Evolutionary conservation across 2,797 vertebrate species (phyloP).

Genomic region (Agapornis canus): DNA sequence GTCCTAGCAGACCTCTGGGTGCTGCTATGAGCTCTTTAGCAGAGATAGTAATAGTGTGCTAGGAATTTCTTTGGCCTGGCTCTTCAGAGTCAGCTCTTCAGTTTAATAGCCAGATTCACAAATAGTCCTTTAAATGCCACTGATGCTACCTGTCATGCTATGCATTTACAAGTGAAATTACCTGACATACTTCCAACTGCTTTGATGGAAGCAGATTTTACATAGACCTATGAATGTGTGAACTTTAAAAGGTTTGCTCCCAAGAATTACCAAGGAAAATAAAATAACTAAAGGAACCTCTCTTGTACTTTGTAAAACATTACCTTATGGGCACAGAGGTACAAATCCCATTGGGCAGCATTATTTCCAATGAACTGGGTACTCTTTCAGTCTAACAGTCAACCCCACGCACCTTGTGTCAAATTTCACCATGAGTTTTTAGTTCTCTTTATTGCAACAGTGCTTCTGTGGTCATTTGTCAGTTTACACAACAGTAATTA

Average conservation of each 20-base stretch:
- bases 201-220: background rate
- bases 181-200: background rate
- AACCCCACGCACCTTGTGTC: background rate
- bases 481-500: background rate
- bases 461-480: background rate
- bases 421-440: fast-evolving
- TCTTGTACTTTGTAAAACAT: background rate
- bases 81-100: background rate
- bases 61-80: background rate
- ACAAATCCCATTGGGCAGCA: background rate
- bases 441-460: background rate
- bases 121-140: background rate
- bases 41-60: background rate
- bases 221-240: background rate
- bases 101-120: background rate
- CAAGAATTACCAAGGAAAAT: background rate
- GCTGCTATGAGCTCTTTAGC: background rate
- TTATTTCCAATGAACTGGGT: background rate
- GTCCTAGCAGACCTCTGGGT: background rate
- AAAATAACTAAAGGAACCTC: background rate
- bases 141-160: background rate
- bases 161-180: background rate
- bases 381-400: background rate
- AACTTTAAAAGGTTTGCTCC: background rate
- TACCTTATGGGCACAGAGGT: background rate